Evolutionary conservation across 2,113 vertebrate genomes (phyloP).

Genomic region (Ellobius talpinus): DNA sequence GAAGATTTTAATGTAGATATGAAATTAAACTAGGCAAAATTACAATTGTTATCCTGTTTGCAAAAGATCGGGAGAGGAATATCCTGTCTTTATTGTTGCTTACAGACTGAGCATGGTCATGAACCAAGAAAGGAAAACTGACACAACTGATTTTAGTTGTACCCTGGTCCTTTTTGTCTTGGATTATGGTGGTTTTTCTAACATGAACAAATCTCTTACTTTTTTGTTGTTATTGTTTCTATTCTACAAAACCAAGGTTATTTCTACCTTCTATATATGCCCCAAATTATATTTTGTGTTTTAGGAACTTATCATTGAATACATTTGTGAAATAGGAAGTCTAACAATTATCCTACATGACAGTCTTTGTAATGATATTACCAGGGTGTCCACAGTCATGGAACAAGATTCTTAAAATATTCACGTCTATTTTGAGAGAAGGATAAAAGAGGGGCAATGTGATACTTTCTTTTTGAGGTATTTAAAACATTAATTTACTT

Average conservation of each 20-base stretch:
- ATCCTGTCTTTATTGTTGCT: neutral
- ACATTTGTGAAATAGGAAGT: neutral
- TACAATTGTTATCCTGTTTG: neutral
- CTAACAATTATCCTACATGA: neutral
- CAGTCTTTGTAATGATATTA: neutral
- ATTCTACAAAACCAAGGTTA: slow-evolving; percentile 31
- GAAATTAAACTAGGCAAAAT: neutral
- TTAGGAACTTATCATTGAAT: neutral
- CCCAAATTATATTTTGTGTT: neutral
- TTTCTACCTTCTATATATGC: neutral
- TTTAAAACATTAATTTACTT: neutral
- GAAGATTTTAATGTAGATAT: neutral
- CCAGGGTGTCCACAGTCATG: neutral
- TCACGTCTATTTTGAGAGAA: neutral
- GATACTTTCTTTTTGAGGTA: neutral
- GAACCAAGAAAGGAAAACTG: neutral
- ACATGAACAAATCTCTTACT: neutral
- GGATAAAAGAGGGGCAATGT: neutral
- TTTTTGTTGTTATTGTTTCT: neutral
- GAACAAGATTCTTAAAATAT: neutral
- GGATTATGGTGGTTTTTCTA: neutral
- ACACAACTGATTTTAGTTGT: neutral
- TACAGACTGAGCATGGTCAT: neutral
- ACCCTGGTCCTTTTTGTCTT: neutral
- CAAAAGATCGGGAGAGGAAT: neutral